Base-by-base conservation (phyloP, 2,888 invertebrate species). In the Cryptus viduatorius region DNA sequence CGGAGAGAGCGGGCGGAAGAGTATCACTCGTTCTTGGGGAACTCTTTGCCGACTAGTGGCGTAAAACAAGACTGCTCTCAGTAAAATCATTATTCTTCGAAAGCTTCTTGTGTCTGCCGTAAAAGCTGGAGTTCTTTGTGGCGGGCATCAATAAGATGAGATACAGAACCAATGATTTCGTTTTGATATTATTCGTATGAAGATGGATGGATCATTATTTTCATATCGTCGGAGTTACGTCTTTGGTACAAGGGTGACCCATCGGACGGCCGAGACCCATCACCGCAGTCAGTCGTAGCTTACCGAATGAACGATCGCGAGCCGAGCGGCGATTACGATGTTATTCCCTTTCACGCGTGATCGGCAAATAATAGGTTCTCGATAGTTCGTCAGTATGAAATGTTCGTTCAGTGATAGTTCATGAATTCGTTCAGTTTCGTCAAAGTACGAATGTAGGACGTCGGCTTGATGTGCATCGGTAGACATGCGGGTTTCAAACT, bases 401-500 rank as follows among this genome's bases (percentile, higher is more conserved):
- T 14, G 14, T n/a, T n/a, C n/a, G n/a, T n/a, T n/a, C n/a, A n/a
- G n/a, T n/a, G n/a, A n/a, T n/a, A n/a, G n/a, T n/a, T n/a, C n/a
- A n/a, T n/a, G n/a, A n/a, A n/a, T n/a, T n/a, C n/a, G n/a, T n/a
- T n/a, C n/a, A n/a, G n/a, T 31, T 29, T 42, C 61, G 24, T 29
- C 50, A 65, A 72, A 71, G 64, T 8, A 50, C 42, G 19, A 79
- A 64, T 53, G 64, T 79, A 71, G 48, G 37, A 71, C 67, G 16
- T 37, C 4, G 14, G 37, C 24, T 44, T 19, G 67, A 77, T n/a
- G n/a, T n/a, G n/a, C n/a, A n/a, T n/a, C n/a, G n/a, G n/a, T n/a
- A n/a, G n/a, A n/a, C n/a, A n/a, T n/a, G n/a, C n/a, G n/a, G n/a
- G n/a, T n/a, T n/a, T n/a, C 0, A 5, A 19, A 48, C n/a, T 37